phyloP scores from a whole-genome alignment of 92 coral and sea anemone species.

The Plumapathes pennacea region DNA sequence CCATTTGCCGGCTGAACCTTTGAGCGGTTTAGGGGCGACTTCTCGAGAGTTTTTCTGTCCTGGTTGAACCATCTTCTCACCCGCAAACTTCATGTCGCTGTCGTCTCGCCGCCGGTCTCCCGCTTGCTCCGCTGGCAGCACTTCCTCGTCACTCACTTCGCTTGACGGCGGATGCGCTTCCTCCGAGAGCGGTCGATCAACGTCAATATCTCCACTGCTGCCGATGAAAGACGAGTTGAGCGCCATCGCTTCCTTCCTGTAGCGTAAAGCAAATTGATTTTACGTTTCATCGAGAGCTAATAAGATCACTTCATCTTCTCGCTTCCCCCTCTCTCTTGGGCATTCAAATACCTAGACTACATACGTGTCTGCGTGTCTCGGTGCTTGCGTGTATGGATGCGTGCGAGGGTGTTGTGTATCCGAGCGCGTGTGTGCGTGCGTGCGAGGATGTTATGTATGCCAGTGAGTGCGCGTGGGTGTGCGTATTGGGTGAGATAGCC shows the following conservation, averaged over 20 bases:
- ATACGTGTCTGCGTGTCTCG: too few relatives aligned
- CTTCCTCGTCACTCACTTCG: neutral
- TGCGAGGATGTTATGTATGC: too few relatives aligned
- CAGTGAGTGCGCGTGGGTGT: too few relatives aligned
- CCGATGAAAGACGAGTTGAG: slow-evolving; percentile 63
- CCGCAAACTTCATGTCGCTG: too few relatives aligned
- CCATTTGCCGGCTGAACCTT: slow-evolving; percentile 57
- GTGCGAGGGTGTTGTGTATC: too few relatives aligned
- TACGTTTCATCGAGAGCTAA: neutral
- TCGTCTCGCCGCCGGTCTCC: too few relatives aligned
- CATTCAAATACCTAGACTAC: too few relatives aligned
- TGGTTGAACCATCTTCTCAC: too few relatives aligned
- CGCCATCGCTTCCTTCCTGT: slow-evolving; percentile 40
- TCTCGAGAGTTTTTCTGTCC: slow-evolving; percentile 20
- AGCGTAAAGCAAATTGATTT: neutral
- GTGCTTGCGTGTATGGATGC: too few relatives aligned
- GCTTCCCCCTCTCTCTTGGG: neutral
- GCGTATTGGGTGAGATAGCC: too few relatives aligned
- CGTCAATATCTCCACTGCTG: slow-evolving; percentile 41
- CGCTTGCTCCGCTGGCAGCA: too few relatives aligned
- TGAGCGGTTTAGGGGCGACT: slow-evolving; percentile 15
- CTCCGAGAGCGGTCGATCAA: slow-evolving; percentile 26
- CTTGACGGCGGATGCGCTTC: neutral
- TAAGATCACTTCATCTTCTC: neutral
- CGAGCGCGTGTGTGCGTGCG: too few relatives aligned